Percentiles rank a stretch among this genome's conserved stretches.
Evolutionary conservation across 2,113 vertebrate genomes (phyloP).

Genomic region (Elachura formosa): DNA sequence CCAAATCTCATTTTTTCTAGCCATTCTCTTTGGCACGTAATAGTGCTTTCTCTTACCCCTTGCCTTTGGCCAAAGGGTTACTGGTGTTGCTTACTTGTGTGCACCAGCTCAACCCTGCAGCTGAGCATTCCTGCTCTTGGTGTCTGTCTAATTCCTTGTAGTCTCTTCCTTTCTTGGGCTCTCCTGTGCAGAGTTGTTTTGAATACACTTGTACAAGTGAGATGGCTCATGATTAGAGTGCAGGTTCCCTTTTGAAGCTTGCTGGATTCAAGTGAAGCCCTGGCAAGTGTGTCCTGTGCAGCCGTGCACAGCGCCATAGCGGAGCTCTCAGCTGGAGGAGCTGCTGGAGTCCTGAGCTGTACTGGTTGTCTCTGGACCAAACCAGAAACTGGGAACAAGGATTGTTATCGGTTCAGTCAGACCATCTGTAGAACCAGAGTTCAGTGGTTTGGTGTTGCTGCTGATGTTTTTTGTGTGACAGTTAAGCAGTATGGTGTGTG

Average conservation of each 20-base stretch:
- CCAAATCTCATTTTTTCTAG: neutral
- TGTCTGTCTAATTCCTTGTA: neutral
- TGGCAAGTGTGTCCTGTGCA: neutral
- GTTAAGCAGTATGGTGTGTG: neutral
- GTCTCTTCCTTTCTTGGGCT: neutral
- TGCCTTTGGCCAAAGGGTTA: neutral
- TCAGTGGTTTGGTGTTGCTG: neutral
- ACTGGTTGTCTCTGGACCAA: neutral
- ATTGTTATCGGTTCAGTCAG: fast-evolving
- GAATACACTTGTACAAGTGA: neutral
- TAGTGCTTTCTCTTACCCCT: neutral
- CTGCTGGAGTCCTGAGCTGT: neutral
- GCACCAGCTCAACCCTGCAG: neutral
- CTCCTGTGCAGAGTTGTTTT: neutral
- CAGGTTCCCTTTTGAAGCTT: neutral
- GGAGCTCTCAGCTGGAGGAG: neutral
- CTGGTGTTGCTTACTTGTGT: neutral
- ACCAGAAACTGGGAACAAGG: neutral
- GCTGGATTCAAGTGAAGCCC: neutral
- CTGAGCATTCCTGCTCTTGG: neutral
- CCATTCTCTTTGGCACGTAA: neutral
- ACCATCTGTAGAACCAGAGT: neutral
- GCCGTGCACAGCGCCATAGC: fast-evolving
- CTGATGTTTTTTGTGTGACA: neutral
- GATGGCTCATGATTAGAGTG: neutral